phyloP scores from a whole-genome alignment of 2,888 invertebrate genomes.

The Alviniconcha strummeri region DNA sequence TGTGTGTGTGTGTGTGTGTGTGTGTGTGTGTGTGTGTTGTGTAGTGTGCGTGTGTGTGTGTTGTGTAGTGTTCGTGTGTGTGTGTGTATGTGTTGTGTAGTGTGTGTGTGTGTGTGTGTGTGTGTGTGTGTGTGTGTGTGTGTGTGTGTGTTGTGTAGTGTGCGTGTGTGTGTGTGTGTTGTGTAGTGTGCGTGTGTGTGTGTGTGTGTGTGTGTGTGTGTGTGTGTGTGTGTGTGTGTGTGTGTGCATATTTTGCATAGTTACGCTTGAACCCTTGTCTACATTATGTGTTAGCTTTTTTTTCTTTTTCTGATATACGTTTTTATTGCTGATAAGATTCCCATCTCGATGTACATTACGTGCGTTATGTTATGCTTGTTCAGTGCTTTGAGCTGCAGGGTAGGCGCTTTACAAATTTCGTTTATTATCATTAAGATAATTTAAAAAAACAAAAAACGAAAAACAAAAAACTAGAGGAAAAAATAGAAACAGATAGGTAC shows the following conservation, averaged over 20 bases:
- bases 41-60: neutral
- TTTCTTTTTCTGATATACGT: neutral
- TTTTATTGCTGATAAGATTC: too few species aligned
- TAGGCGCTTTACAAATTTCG: too few species aligned
- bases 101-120: neutral
- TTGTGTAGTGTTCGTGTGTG: too few species aligned
- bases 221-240: neutral
- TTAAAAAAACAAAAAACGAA: too few species aligned
- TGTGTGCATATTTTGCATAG: neutral
- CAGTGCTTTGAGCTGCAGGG: too few species aligned
- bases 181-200: neutral
- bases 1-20: neutral
- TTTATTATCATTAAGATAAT: too few species aligned
- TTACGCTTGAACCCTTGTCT: neutral
- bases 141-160: too few species aligned
- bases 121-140: neutral
- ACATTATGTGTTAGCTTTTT: neutral
- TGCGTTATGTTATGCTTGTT: too few species aligned
- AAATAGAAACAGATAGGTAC: too few species aligned
- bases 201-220: neutral
- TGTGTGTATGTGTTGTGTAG: neutral
- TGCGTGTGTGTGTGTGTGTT: neutral
- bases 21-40: neutral
- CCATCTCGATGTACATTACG: too few species aligned
- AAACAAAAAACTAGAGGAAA: too few species aligned